These are phyloP conservation scores for Etheostoma nigrum DNA, from an alignment of 2,797 vertebrate genomes.

Conservation along the genomic window DNA sequence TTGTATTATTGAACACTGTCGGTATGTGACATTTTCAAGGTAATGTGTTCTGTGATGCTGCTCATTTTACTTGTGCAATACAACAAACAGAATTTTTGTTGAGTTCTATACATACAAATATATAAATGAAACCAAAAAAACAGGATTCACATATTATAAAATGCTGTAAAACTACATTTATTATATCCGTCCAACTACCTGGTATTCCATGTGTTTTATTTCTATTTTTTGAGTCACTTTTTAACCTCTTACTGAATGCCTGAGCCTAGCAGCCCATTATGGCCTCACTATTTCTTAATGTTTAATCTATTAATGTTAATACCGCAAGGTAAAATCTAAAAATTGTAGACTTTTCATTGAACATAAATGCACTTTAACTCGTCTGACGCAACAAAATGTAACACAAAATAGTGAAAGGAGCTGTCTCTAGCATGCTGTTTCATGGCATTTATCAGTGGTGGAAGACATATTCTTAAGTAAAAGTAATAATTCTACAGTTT, in stretches of 20 bases:
- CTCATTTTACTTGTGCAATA: conserved; percentile 62
- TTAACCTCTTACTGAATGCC: not conserved
- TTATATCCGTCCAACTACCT: not conserved
- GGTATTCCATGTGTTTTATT: not conserved
- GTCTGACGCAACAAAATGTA: not conserved
- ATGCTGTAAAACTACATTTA: not conserved
- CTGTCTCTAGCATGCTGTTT: not conserved
- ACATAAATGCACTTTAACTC: not conserved
- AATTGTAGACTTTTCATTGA: not conserved
- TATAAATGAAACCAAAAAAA: not conserved
- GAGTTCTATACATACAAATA: not conserved
- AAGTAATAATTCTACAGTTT: too few species aligned
- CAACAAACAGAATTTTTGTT: conserved; percentile 14
- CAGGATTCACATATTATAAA: conserved; percentile 9
- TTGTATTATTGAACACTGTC: conserved; percentile 8
- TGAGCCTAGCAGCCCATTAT: not conserved
- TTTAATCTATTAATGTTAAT: conserved; percentile 14
- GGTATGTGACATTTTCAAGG: conserved; percentile 9
- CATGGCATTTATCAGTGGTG: not conserved
- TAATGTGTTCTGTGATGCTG: conserved; percentile 28
- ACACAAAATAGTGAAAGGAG: not conserved
- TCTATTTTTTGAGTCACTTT: conserved; percentile 4
- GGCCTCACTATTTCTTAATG: not conserved
- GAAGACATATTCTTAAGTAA: not conserved
- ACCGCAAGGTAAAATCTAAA: not conserved